These are phyloP conservation scores for Porites australiensis DNA, from an alignment of 64 coral and sea anemone species.

Conservation along the genomic window DNA sequence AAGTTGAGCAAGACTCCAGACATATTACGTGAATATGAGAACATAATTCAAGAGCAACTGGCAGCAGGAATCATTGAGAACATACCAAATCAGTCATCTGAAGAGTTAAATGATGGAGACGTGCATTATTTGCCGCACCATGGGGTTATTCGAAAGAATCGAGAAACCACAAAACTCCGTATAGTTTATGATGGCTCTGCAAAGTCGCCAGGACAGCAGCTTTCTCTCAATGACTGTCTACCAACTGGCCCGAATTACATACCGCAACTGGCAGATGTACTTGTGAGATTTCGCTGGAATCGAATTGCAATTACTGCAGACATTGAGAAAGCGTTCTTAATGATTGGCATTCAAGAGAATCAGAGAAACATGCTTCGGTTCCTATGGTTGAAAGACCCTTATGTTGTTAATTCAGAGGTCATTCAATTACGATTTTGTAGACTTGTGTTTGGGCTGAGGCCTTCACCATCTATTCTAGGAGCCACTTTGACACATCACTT, in stretches of 20 bases:
- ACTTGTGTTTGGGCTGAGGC: too few relatives aligned
- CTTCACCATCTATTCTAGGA: too few relatives aligned
- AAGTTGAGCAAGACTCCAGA: background rate
- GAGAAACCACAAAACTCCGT: constrained; percentile 49
- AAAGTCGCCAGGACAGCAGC: too few relatives aligned
- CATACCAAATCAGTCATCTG: background rate
- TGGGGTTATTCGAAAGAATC: constrained; percentile 27
- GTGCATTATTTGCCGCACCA: constrained; percentile 40
- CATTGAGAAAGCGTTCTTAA: too few relatives aligned
- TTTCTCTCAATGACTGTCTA: constrained; percentile 60
- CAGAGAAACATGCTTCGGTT: too few relatives aligned
- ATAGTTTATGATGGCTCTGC: constrained; percentile 62
- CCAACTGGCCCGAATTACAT: constrained; percentile 49
- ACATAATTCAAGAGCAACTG: background rate
- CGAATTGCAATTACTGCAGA: constrained; percentile 24
- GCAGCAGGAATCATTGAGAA: constrained; percentile 49
- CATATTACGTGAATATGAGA: background rate
- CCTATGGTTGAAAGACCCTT: too few relatives aligned
- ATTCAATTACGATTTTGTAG: constrained; percentile 36
- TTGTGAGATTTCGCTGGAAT: constrained; percentile 35
- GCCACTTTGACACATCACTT: too few relatives aligned
- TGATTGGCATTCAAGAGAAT: too few relatives aligned
- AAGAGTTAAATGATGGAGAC: constrained; percentile 4
- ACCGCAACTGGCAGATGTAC: constrained; percentile 49
- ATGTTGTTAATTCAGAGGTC: constrained; percentile 51